Conservation (phyloP, 2,797 vertebrate genomes). For the Graptemys geographica region DNA sequence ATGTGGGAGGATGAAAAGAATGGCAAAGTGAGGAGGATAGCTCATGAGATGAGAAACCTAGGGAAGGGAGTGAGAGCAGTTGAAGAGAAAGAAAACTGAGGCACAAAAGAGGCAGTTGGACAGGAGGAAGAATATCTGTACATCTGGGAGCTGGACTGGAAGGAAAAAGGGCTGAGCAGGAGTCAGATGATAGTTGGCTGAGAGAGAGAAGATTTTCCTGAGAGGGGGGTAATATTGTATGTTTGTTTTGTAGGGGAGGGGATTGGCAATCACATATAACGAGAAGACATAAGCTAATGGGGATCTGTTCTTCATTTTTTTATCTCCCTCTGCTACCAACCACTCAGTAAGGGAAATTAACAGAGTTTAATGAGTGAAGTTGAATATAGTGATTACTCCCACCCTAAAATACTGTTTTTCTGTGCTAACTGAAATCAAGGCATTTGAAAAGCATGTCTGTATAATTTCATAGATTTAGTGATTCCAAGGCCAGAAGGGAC, state of each 20-base stretch:
- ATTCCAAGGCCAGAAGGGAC: background rate
- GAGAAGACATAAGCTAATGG: background rate
- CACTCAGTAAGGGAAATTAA: background rate
- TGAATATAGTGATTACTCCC: background rate
- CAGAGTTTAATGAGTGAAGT: background rate
- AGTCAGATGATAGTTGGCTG: background rate
- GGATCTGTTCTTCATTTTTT: slow-evolving; percentile 20
- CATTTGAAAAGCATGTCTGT: background rate
- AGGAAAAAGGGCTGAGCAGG: background rate
- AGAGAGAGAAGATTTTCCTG: background rate
- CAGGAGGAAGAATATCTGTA: background rate
- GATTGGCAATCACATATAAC: background rate
- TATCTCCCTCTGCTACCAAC: background rate
- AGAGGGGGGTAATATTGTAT: background rate
- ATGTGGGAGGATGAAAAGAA: background rate
- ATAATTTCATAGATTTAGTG: background rate
- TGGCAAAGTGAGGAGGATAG: background rate
- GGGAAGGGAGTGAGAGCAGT: background rate
- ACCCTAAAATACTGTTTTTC: background rate
- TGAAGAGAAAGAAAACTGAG: background rate
- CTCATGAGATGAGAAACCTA: background rate
- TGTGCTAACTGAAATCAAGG: background rate
- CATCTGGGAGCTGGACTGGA: background rate
- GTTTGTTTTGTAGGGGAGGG: background rate
- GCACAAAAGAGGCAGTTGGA: background rate